Evolutionary conservation across 2,113 vertebrate genomes (phyloP), one percentile per base, ranked within the genome.

Genomic region (Axis porcinus): DNA sequence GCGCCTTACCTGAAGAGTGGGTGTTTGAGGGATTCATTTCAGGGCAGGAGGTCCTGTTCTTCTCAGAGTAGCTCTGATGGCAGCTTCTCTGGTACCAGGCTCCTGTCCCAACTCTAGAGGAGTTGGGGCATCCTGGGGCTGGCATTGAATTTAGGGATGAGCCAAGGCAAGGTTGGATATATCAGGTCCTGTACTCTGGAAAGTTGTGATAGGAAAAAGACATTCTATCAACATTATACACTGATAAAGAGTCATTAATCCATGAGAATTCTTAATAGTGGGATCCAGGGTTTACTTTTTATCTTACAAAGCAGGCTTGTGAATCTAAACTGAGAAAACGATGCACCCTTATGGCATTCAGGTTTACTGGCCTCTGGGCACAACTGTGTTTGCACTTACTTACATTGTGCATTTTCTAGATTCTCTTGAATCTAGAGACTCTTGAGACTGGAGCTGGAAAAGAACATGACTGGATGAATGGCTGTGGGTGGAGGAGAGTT

Each of bases 301-400:
- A 8, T 13, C 23, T 84, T 67, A 33, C 28, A 88, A 40, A 58
- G 45, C 92, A 54, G 43, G 16, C 23, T 8, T 8, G 1, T 15
- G 17, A 84, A 36, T 23, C 33, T 52, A 81, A 79, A 27, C 14
- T 23, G 50, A 67, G 19, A 85, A 40, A 62, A 79, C 0, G 7
- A 3, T 1, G 21, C 7, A 17, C 10, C 5, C 25, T 12, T 15
- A 13, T 2, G 52, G 7, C n/a, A 43, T 40, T 91, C 0, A 17
- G 43, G 3, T 19, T 87, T 62, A 1, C 64, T 19, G 8, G 17
- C 16, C 3, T 36, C 30, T 13, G 33, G 57, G 14, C 7, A 10
- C 10, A 27, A 45, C 16, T 14, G 9, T 43, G 55, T 45, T 28
- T 85, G 52, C 4, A 36, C 36, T 79, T 47, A 27, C 7, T 50